Base-by-base conservation (phyloP, 1,140 invertebrate species). In the Camponotus vicinus region DNA sequence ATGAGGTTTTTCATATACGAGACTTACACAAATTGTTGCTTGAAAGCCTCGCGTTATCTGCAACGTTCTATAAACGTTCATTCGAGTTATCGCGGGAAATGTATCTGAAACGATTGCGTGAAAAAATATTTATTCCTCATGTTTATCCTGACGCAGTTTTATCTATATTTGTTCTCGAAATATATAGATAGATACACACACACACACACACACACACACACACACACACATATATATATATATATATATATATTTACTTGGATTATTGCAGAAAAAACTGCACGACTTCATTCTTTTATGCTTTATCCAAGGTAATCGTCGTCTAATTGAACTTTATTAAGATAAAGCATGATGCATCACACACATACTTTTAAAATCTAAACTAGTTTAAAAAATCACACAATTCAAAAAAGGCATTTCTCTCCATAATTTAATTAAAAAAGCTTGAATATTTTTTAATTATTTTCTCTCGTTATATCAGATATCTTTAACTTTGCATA, bases 81-180 rank as follows among this genome's bases (percentile, higher is more conserved):
- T 55, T 32, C 66, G 52, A 52, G 66, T 70, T 80, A 80, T 70
- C 78, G 71, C 71, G 7, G 71, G 70, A 80, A 80, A 80, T 80
- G 78, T 70, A 57, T 52, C 64, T 70, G 64, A 70, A 80, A 80
- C 78, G 78, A 80, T 80, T 57, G 78, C 64, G 78, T 70, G 78
- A 70, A 70, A 80, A 80, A 80, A 80, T 80, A 80, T 80, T 80
- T 80, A 80, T 80, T 59, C 78, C 78, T 49, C 67, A 18, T 80
- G 78, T 80, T 80, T 80, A 57, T 80, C 49, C 49, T 80, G 52
- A 70, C 64, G 55, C 64, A 69, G 49, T 80, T 78, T 78, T 80
- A 80, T 70, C 78, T 80, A 66, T 80, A 80, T 80, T 80, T 70
- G 37, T 21, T 42, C 18, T 57, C 18, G 37, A 52, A 1, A 45